Percentiles rank a stretch among this genome's conserved stretches.
These are phyloP conservation scores for Climacteris rufus DNA, from an alignment of 2,113 vertebrate species.

Conservation along the genomic window DNA sequence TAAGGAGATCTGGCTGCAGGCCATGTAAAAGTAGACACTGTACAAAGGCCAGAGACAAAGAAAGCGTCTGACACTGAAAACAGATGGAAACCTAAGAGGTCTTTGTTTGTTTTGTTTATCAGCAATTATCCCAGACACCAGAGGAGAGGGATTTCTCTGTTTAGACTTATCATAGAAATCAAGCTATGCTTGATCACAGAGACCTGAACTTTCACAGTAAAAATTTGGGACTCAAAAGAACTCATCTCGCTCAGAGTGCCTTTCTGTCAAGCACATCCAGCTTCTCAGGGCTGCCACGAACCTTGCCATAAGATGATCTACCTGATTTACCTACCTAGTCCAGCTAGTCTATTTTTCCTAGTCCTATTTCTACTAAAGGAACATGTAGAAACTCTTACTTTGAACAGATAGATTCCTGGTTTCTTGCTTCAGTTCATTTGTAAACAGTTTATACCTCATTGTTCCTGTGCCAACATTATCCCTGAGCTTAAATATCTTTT, in stretches of 20 bases:
- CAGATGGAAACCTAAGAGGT: conserved; percentile 30
- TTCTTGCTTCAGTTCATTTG: background rate
- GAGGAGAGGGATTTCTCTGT: background rate
- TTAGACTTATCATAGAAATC: background rate
- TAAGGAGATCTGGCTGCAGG: background rate
- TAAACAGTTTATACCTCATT: background rate
- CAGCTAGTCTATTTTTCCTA: background rate
- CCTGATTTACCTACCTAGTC: background rate
- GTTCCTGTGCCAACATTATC: background rate
- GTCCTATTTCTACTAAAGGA: background rate
- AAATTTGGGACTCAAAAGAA: background rate
- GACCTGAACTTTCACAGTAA: background rate
- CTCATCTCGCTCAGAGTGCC: background rate
- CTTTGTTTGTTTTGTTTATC: conserved; percentile 48
- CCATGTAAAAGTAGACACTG: background rate
- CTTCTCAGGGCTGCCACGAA: background rate
- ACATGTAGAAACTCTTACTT: background rate
- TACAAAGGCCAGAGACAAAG: background rate
- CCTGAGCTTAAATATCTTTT: background rate
- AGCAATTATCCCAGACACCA: background rate
- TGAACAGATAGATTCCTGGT: background rate
- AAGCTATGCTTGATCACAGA: background rate
- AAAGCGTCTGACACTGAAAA: conserved; percentile 2
- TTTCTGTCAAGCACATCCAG: background rate
- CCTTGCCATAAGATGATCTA: background rate